phyloP scores from a whole-genome alignment of 2,113 vertebrate species.

The Saccopteryx leptura region DNA sequence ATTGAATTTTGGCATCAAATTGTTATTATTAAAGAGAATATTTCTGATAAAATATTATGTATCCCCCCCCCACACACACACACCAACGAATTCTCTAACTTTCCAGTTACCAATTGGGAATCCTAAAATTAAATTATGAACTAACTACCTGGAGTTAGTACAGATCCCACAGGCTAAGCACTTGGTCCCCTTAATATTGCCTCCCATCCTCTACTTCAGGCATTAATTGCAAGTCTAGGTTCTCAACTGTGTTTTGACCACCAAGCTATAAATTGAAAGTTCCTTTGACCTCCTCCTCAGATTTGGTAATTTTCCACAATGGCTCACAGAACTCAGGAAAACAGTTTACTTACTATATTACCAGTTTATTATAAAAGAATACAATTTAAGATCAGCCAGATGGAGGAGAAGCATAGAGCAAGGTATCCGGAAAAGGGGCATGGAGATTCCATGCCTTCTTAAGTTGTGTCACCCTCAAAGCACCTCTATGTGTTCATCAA shows the following conservation, averaged over 20 bases:
- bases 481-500: background rate
- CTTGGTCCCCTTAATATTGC: background rate
- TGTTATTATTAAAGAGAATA: background rate
- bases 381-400: background rate
- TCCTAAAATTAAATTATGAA: background rate
- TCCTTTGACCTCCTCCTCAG: background rate
- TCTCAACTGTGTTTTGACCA: background rate
- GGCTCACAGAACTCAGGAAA: background rate
- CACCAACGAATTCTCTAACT: background rate
- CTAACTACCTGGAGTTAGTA: background rate
- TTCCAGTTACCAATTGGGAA: background rate
- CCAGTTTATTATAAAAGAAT: background rate
- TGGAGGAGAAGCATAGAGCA: background rate
- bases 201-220: background rate
- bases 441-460: background rate
- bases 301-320: background rate
- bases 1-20: background rate
- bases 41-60: background rate
- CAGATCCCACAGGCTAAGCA: background rate
- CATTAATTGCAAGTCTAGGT: background rate
- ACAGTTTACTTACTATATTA: background rate
- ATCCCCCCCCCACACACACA: background rate
- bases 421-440: background rate
- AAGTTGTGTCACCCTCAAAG: background rate
- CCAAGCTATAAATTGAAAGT: background rate